Base-by-base conservation (phyloP, 2,888 invertebrate genomes). In the Papilio elwesi region DNA sequence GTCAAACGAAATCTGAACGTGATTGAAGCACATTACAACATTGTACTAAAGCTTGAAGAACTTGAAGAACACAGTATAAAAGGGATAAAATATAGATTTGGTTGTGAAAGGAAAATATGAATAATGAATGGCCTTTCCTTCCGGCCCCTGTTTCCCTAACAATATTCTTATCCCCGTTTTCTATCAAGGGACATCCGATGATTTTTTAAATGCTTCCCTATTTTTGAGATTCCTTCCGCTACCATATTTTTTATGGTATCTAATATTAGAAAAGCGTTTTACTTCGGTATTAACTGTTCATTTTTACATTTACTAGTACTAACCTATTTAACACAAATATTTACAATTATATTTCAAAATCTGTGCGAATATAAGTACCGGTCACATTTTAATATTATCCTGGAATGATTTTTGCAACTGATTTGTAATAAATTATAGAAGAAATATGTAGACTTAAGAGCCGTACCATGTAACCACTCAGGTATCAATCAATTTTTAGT, bases 91-190 rank as follows among this genome's bases (percentile, higher is more conserved):
- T 68, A 63, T 72, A 68, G 68, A 72, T 72, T 53, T 55, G 53
- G 48, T 67, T 68, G 47, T 72, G 63, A 68, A 68, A 72, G 72
- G 68, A 63, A 71, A 72, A 72, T 72, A 72, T 72, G 72, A 72
- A 72, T 72, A 72, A 72, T 72, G 72, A 72, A 72, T 72, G 63
- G 62, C 53, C 66, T 62, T 72, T 72, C 72, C 72, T 72, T 72
- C 72, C 72, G 72, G 68, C 72, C 72, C 71, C 68, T 64, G 63
- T 68, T 72, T 72, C 48, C 72, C 52, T 68, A 68, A 72, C 68
- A 72, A 72, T 72, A 71, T 72, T 72, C 68, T 53, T 72, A 68
- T 64, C 68, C 71, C 62, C 68, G 68, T 68, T 72, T 72, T 72
- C 72, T 72, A 68, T 72, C 72, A 68, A 63, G 68, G 72, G 72